A percentile compares a stretch with the other conserved stretches of the same genome.
Evolutionary conservation across 30 jellyfish, hydroid and myxozoan species (phyloP).

Genomic region (Rhopilema esculentum): DNA sequence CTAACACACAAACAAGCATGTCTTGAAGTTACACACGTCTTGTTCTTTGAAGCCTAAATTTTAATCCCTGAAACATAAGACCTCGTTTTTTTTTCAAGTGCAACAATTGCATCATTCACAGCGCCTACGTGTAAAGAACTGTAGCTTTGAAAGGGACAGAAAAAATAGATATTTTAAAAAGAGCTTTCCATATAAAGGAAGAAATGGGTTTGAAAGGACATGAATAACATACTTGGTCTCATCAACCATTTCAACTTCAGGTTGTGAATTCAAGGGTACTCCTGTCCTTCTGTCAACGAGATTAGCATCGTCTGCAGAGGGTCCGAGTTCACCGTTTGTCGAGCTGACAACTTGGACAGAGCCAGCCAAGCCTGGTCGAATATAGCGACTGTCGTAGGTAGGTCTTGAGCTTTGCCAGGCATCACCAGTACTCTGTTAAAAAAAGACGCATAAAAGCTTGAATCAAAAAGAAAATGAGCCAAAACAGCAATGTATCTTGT

Average conservation of each 20-base stretch:
- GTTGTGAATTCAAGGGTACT: slow-evolving; percentile 89
- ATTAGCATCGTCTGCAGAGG: slow-evolving; percentile 65
- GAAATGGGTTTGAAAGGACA: neutral
- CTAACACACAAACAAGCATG: no score
- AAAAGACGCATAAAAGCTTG: neutral
- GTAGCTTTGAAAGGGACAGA: no score
- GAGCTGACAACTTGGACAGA: slow-evolving; percentile 96
- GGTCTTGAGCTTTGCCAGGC: slow-evolving; percentile 87
- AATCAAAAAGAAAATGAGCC: no score
- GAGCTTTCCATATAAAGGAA: neutral
- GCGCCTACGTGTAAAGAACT: no score
- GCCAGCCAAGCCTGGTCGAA: slow-evolving; percentile 92
- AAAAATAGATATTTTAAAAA: no score
- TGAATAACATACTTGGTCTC: slow-evolving; percentile 87
- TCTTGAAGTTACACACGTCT: no score
- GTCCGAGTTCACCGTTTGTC: slow-evolving; percentile 95
- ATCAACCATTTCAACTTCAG: slow-evolving; percentile 97
- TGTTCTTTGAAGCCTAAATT: no score
- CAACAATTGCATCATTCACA: no score
- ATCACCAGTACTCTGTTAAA: slow-evolving; percentile 76
- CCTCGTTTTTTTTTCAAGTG: no score
- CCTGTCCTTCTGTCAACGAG: slow-evolving; percentile 88
- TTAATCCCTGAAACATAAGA: no score
- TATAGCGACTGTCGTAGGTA: slow-evolving; percentile 63
- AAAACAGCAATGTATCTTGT: no score